Percentiles rank a stretch among this genome's conserved stretches.
These are phyloP conservation scores for Diplosoma virens DNA, from an alignment of 23 tunicate species.

Conservation along the genomic window DNA sequence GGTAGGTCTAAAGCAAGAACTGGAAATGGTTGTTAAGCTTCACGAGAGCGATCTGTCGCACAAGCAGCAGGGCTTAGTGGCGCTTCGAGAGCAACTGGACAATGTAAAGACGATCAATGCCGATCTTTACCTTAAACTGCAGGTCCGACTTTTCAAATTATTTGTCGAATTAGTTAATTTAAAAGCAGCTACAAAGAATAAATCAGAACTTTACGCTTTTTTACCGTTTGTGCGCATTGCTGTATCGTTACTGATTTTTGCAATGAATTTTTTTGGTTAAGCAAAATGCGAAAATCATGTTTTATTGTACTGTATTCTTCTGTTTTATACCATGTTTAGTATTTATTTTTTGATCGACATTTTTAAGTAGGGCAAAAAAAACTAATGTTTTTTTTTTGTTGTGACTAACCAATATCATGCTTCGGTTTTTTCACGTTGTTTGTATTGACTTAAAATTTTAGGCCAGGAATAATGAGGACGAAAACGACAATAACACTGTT, in stretches of 20 bases:
- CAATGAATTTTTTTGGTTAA: too few relatives aligned
- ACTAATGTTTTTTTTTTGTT: not conserved
- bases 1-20: constrained; percentile 63
- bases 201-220: not conserved
- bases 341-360: not conserved
- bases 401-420: too few relatives aligned
- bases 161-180: not conserved
- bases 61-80: constrained; percentile 86
- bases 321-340: not conserved
- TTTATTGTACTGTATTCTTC: too few relatives aligned
- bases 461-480: constrained; percentile 49
- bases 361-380: not conserved
- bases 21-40: constrained; percentile 79
- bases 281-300: too few relatives aligned
- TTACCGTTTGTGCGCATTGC: not conserved
- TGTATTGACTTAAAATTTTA: too few relatives aligned
- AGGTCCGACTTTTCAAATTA: constrained; percentile 26
- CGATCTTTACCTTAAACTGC: constrained; percentile 69
- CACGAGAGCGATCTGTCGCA: constrained; percentile 84
- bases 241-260: not conserved
- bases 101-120: constrained; percentile 68
- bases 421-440: too few relatives aligned
- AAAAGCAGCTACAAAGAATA: too few relatives aligned
- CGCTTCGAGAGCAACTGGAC: constrained; percentile 82
- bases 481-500: constrained; percentile 26